Evolutionary conservation across 1,140 invertebrate species (phyloP).

Genomic region (Tachypleus tridentatus): DNA sequence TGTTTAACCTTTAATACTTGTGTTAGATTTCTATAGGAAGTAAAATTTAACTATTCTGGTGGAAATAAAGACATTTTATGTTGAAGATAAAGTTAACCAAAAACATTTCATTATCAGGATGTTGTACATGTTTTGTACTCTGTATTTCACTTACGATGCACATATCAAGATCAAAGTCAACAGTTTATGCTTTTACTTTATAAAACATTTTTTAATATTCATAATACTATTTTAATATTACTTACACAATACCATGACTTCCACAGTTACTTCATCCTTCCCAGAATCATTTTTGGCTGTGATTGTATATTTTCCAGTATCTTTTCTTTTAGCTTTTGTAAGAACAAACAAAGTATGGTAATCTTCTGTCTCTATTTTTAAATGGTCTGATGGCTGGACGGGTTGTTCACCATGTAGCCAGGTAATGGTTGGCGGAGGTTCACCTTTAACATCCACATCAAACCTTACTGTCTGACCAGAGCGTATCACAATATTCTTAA

Average conservation of each 20-base stretch:
- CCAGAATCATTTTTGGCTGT: slow-evolving; percentile 87
- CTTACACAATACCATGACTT: slow-evolving; percentile 67
- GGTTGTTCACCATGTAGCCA: slow-evolving; percentile 65
- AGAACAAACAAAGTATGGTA: slow-evolving; percentile 66
- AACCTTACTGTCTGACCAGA: slow-evolving; percentile 73
- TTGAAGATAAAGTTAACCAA: too few species aligned
- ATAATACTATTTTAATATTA: slow-evolving; percentile 13
- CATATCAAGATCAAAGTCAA: too few species aligned
- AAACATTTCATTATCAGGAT: too few species aligned
- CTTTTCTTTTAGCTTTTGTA: slow-evolving; percentile 59
- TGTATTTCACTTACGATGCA: too few species aligned
- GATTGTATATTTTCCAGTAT: slow-evolving; percentile 85
- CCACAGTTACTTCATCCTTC: slow-evolving; percentile 81
- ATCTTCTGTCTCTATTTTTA: slow-evolving; percentile 21
- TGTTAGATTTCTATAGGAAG: too few species aligned
- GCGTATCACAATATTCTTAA: slow-evolving; percentile 71
- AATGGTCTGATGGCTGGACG: slow-evolving; percentile 18
- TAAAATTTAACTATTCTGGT: too few species aligned
- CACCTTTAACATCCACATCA: slow-evolving; percentile 80
- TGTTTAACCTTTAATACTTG: too few species aligned
- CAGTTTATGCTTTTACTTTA: too few species aligned
- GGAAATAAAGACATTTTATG: too few species aligned
- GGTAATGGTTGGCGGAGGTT: slow-evolving; percentile 66
- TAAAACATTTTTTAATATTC: too few species aligned
- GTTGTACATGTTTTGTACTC: too few species aligned